Conservation (phyloP, 2,888 invertebrate species). For the Copidosoma aretas region DNA sequence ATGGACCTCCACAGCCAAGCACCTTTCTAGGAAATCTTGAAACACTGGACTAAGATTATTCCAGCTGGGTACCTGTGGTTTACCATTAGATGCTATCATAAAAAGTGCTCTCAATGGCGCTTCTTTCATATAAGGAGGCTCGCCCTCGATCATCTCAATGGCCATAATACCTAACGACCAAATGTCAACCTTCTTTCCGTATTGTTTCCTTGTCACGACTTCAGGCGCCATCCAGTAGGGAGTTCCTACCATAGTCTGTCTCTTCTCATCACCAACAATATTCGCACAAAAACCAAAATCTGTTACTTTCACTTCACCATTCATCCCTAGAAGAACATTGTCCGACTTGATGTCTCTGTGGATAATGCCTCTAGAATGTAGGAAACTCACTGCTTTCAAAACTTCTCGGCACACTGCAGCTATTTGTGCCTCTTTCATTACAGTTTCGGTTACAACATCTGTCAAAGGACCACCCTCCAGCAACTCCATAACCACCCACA, state of each 20-base stretch:
- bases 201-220: conserved; percentile 89
- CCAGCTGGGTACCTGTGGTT: conserved; percentile 88
- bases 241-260: conserved; percentile 98
- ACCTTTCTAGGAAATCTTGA: conserved; percentile 85
- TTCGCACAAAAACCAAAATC: conserved; percentile 99
- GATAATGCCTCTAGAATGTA: conserved; percentile 88
- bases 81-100: conserved; percentile 93
- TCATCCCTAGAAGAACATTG: conserved; percentile 92
- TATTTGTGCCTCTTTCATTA: conserved; percentile 96
- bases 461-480: conserved; percentile 94
- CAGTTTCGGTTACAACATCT: conserved; percentile 95
- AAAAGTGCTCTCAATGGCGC: conserved; percentile 91
- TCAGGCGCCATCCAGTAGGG: conserved; percentile 99
- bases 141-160: conserved; percentile 96
- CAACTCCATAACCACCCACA: conserved; percentile 97
- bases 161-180: conserved; percentile 99
- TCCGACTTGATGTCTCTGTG: conserved; percentile 98
- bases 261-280: conserved; percentile 91
- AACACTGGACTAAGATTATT: conserved; percentile 78
- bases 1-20: conserved; percentile 85
- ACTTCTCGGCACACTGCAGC: conserved; percentile 93
- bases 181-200: conserved; percentile 91
- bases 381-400: conserved; percentile 85
- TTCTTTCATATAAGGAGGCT: conserved; percentile 96
- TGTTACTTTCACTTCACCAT: conserved; percentile 89